Base-by-base conservation (phyloP, 2,888 invertebrate species). In the Argyra leucocephala region DNA sequence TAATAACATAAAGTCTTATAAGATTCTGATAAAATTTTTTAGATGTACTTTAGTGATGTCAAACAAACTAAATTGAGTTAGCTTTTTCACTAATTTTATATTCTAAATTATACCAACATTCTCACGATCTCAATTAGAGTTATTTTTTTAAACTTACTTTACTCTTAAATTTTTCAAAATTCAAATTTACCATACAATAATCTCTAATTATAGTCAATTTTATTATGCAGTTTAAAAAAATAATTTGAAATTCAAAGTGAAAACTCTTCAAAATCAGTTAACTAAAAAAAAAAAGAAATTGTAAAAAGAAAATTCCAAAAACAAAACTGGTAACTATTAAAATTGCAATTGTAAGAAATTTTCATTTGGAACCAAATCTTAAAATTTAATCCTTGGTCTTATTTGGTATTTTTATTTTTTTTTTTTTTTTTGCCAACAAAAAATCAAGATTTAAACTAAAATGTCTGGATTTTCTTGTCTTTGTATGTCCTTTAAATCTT, bases 381-480 rank as follows among this genome's bases (percentile, higher is more conserved):
- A 48, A 48, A 48, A 48, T 48, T 48, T 48, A 48, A 48, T 48
- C 48, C 48, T 48, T n/a, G n/a, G n/a, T n/a, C n/a, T n/a, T n/a
- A n/a, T n/a, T n/a, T n/a, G n/a, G n/a, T n/a, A n/a, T n/a, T n/a
- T n/a, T n/a, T n/a, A n/a, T n/a, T n/a, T n/a, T n/a, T n/a, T n/a
- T n/a, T n/a, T n/a, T 6, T 18, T n/a, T 48, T 48, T 48, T 9
- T n/a, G 15, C 48, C 5, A 48, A 48, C 18, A 18, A 31, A 48
- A 48, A 48, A 48, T 31, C 12, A 48, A 48, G 2, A 18, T 48
- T 48, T 48, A 48, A 10, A 15, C 37, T 37, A 3, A 37, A 9
- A 3, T 37, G 3, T 12, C 6, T 37, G 4, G 4, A 6, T 31
- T 10, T 31, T n/a, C 12, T 48, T 48, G 4, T 48, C 15, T 48